Base-by-base conservation (phyloP, 2,113 vertebrate species). In the Chloroceryle aenea region DNA sequence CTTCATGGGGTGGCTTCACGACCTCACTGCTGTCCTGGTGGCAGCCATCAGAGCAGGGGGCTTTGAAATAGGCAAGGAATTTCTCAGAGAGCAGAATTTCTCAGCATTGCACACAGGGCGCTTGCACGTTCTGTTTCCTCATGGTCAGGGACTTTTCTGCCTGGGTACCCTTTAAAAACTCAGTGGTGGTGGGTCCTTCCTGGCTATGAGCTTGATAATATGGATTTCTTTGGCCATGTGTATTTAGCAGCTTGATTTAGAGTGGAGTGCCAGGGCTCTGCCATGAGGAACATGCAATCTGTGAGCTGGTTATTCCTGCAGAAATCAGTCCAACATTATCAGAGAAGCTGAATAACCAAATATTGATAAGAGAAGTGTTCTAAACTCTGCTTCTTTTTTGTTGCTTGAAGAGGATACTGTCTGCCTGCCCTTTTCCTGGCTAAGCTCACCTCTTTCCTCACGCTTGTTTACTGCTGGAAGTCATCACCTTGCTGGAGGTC, bases 381-480 rank as follows among this genome's bases (percentile, higher is more conserved):
- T 53, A 63, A 84, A 14, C 6, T 73, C 75, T 58, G 11, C 12
- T 79, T 69, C 45, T 73, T 80, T 80, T 86, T 93, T 9, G 9
- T 74, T 89, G 29, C 52, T 59, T 75, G 87, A 85, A 75, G 62
- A 80, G 17, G 43, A 53, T 29, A 34, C 22, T 27, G 27, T 61
- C 40, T 91, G 34, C 67, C 61, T 50, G 10, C 18, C 29, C 38
- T 47, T 81, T 86, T 81, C 68, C 61, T 53, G 76, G 79, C 80
- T 92, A 71, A 89, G 68, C 52, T 90, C 50, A 69, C 25, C 50
- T 80, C 72, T 91, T 94, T 77, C 82, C 61, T 77, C 75, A 94
- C 19, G 32, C 52, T 92, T 90, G 75, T 95, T 95, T 91, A 84
- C 78, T 80, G 64, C 34, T 88, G 5, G 3, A 80, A 85, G 71